Percentiles rank a stretch among this genome's conserved stretches.
Evolutionary conservation across 1,140 invertebrate species (phyloP).

Genomic region (Drosophila carrolli): DNA sequence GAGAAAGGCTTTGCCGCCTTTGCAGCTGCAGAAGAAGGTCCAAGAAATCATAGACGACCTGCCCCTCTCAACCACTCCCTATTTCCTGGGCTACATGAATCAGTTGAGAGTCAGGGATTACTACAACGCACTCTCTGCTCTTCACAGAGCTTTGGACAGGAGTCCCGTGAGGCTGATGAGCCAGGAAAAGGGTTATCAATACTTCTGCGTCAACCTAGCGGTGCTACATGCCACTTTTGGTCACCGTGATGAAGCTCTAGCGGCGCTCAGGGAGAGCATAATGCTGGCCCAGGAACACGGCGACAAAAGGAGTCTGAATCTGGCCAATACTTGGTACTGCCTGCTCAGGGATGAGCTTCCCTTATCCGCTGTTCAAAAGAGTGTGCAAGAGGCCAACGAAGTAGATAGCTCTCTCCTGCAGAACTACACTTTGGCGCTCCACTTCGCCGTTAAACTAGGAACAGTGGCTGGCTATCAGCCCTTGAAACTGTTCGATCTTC

Average conservation of each 20-base stretch:
- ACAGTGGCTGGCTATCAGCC: constrained; percentile 79
- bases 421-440: constrained; percentile 88
- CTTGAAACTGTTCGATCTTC: constrained; percentile 87
- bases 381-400: constrained; percentile 77
- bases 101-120: constrained; percentile 94
- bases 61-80: constrained; percentile 93
- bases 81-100: constrained; percentile 96
- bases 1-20: constrained; percentile 90
- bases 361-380: constrained; percentile 57
- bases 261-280: constrained; percentile 93
- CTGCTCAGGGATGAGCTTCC: constrained; percentile 86
- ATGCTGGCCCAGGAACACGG: constrained; percentile 94
- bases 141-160: constrained; percentile 94
- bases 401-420: constrained; percentile 86
- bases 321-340: constrained; percentile 93
- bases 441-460: constrained; percentile 87
- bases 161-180: constrained; percentile 86
- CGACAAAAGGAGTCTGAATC: constrained; percentile 93
- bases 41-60: constrained; percentile 91
- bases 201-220: constrained; percentile 95
- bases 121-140: constrained; percentile 92
- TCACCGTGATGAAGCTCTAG: constrained; percentile 92
- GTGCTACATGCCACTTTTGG: constrained; percentile 94
- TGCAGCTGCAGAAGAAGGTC: constrained; percentile 91
- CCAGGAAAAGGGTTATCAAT: constrained; percentile 89